Base-by-base conservation (phyloP, 2,888 invertebrate species). In the Folsomia manolachei region DNA sequence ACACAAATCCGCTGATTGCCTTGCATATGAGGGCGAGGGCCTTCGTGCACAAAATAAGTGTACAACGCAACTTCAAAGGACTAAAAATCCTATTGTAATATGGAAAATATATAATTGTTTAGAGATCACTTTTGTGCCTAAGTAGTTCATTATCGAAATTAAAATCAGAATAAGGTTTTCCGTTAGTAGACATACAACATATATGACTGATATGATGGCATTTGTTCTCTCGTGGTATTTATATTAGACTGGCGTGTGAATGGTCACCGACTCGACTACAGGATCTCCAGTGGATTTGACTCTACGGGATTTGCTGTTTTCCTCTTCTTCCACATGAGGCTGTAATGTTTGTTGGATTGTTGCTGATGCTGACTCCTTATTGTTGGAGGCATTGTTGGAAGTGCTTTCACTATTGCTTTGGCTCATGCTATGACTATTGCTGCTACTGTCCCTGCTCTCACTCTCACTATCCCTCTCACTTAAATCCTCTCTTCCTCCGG, bases 201-300 rank as follows among this genome's bases (percentile, higher is more conserved):
- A n/a, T 51, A 18, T 51, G 51, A 51, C 51, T 51, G 51, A 51
- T 51, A 51, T 51, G 51, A 51, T n/a, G n/a, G n/a, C 51, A 51
- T 51, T 51, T 51, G 18, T 51, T 51, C 9, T 51, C 9, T 11
- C 51, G 51, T 51, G 11, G 60, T 60, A 11, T 56, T 39, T 26
- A 24, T 63, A 56, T 63, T 70, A 75, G 7, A 75, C 75, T 14
- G 75, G 71, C 1, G 75, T 75, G 53, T 75, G 75, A 68, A 75
- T 75, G 63, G 75, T 64, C 19, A 72, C 72, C 26, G 67, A 64
- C 11, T 70, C 74, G 19, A 67, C 27, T 11, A 60, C 69, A 71
- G 70, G 63, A 39, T 70, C 71, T 23, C 72, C 71, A 1, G 72
- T 72, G 25, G 72, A 72, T 11, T 66, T 69, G 23, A 71, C 65